Evolutionary conservation across 2,797 vertebrate genomes (phyloP).

Genomic region (Gephyroberyx darwinii): DNA sequence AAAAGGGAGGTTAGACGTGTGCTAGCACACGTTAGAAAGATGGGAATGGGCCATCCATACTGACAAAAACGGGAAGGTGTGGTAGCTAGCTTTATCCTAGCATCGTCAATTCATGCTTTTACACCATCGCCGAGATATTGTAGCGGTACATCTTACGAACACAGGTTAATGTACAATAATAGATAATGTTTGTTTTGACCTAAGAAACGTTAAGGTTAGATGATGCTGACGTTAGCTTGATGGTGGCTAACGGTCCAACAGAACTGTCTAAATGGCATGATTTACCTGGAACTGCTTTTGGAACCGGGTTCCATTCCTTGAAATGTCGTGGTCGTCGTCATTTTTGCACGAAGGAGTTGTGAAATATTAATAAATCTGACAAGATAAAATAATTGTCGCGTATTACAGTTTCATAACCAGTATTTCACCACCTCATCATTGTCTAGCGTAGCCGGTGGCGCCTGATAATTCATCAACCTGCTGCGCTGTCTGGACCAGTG

Average conservation of each 20-base stretch:
- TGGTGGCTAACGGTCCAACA: conserved; percentile 37
- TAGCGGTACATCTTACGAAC: not conserved
- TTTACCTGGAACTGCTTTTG: conserved; percentile 86
- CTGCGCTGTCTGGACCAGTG: conserved; percentile 31
- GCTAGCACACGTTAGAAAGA: conserved; percentile 45
- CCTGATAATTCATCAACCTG: conserved; percentile 63
- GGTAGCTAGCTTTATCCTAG: conserved; percentile 35
- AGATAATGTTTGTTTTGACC: not conserved
- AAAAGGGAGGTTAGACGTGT: conserved; percentile 48
- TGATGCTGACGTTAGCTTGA: conserved; percentile 38
- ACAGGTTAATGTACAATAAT: no score
- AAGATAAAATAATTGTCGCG: conserved; percentile 14
- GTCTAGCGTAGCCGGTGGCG: conserved; percentile 57
- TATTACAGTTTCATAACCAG: conserved; percentile 39
- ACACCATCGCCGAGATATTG: not conserved
- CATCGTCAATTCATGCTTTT: not conserved
- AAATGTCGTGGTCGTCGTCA: conserved; percentile 85
- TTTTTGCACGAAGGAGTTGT: conserved; percentile 53
- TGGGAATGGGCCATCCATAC: conserved; percentile 15
- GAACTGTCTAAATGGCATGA: conserved; percentile 34
- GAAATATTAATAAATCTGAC: conserved; percentile 20
- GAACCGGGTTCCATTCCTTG: conserved; percentile 83
- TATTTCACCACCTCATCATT: conserved; percentile 75
- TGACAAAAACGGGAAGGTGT: conserved; percentile 34
- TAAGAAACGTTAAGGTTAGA: not conserved